Base-by-base conservation (phyloP, 2,888 invertebrate species). In the Synergus japonicus region DNA sequence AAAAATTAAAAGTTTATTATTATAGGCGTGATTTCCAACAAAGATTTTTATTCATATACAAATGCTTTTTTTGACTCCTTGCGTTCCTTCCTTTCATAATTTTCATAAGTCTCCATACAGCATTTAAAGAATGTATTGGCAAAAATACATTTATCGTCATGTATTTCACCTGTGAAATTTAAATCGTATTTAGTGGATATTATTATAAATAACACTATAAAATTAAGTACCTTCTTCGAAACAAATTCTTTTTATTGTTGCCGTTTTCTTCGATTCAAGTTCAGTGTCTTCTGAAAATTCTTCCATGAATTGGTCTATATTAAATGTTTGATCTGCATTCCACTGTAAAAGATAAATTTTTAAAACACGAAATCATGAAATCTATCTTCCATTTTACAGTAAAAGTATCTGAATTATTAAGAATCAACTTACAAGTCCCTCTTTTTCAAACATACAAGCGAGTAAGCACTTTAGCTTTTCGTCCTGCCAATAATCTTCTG, bases 281-380 rank as follows among this genome's bases (percentile, higher is more conserved):
- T 54, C n/a, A n/a, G 54, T 54, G 54, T 54, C 54, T 54, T 54
- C 54, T n/a, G 54, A n/a, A 54, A 54, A 54, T 54, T 54, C 54
- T n/a, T 54, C n/a, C 3, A 54, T 54, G 54, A 54, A 54, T 54
- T 54, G 54, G 54, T 54, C 54, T 54, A 54, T 54, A 54, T 54
- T n/a, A 9, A 54, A 54, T n/a, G n/a, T 54, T 54, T n/a, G n/a
- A 54, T 54, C 54, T 0, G n/a, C 54, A 54, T n/a, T n/a, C 54
- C 54, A 54, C 54, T 54, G 9, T 8, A 54, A 54, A 54, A 54
- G n/a, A 54, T n/a, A 1, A 5, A n/a, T 54, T 43, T 43, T 43
- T 43, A 9, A 49, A 54, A n/a, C n/a, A 54, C 4, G 29, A 29
- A 29, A 54, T 9, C 8, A 54, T 54, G 0, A 54, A 54, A 49